Conservation (phyloP, 2,797 vertebrate genomes). For the Rhabdophis nuchalis region DNA sequence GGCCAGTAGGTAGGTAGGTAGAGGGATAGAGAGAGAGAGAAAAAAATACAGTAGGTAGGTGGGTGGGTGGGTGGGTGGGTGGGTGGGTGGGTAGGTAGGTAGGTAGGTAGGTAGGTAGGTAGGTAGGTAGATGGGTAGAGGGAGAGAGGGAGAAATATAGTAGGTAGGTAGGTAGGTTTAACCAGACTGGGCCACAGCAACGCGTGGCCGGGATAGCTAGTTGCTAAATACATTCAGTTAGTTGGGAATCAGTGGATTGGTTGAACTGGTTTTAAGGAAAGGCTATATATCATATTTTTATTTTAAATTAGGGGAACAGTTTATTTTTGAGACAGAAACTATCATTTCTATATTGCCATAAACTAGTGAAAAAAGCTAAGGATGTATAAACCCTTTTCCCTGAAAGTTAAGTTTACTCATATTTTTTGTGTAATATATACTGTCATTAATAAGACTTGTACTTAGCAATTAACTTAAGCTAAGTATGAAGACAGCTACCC, state of each 20-base stretch:
- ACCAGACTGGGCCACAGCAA: too few relatives aligned
- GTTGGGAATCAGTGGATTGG: background rate
- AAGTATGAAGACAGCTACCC: background rate
- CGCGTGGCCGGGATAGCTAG: too few relatives aligned
- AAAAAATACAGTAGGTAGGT: too few relatives aligned
- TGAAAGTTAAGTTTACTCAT: background rate
- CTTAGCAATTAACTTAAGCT: background rate
- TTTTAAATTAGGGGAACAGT: background rate
- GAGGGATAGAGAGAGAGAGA: too few relatives aligned
- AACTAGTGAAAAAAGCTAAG: background rate
- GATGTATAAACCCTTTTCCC: background rate
- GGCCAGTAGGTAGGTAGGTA: too few relatives aligned
- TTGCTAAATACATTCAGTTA: background rate
- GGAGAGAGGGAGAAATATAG: too few relatives aligned
- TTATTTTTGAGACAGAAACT: background rate
- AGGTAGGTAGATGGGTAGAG: too few relatives aligned
- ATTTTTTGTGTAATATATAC: background rate
- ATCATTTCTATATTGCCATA: background rate
- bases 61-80: too few relatives aligned
- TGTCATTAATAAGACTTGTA: background rate
- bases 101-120: too few relatives aligned
- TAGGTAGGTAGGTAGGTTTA: too few relatives aligned
- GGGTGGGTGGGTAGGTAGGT: too few relatives aligned
- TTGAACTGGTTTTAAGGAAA: background rate
- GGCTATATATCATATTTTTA: background rate